These are phyloP conservation scores for Strix aluco DNA, from an alignment of 2,113 vertebrate species.

Conservation along the genomic window DNA sequence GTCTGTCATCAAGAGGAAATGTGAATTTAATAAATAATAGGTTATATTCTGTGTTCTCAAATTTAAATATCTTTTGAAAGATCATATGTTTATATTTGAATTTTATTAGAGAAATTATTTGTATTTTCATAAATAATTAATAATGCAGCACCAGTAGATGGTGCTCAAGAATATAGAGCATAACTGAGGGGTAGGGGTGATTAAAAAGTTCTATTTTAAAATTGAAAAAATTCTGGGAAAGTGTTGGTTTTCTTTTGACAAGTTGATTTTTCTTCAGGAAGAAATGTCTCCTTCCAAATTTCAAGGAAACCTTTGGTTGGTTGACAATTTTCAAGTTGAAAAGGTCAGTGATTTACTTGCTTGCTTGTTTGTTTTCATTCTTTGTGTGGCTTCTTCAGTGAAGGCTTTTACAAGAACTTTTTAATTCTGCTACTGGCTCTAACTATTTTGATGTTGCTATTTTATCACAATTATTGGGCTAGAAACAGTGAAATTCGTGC, in stretches of 20 bases:
- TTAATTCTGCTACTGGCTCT: not conserved
- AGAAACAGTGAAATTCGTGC: not conserved
- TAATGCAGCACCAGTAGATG: constrained; percentile 58
- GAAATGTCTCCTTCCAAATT: not conserved
- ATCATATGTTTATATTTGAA: not conserved
- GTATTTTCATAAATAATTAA: constrained; percentile 34
- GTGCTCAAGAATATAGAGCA: constrained; percentile 45
- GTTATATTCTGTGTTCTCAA: not conserved
- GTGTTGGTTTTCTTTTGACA: not conserved
- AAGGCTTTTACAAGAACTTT: not conserved
- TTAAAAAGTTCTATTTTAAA: not conserved
- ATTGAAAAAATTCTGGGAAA: not conserved
- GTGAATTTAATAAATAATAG: not conserved
- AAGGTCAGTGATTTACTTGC: not conserved
- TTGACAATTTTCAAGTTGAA: not conserved
- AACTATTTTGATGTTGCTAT: not conserved
- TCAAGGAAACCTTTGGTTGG: not conserved
- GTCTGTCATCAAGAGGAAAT: not conserved
- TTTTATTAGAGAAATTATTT: not conserved
- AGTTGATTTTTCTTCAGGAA: not conserved
- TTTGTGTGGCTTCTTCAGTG: not conserved
- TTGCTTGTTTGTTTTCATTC: not conserved
- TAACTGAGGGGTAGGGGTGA: not conserved
- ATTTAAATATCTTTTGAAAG: not conserved
- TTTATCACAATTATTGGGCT: not conserved